Evolutionary conservation across 2,113 vertebrate genomes (phyloP).

Genomic region (Tachycineta bicolor): DNA sequence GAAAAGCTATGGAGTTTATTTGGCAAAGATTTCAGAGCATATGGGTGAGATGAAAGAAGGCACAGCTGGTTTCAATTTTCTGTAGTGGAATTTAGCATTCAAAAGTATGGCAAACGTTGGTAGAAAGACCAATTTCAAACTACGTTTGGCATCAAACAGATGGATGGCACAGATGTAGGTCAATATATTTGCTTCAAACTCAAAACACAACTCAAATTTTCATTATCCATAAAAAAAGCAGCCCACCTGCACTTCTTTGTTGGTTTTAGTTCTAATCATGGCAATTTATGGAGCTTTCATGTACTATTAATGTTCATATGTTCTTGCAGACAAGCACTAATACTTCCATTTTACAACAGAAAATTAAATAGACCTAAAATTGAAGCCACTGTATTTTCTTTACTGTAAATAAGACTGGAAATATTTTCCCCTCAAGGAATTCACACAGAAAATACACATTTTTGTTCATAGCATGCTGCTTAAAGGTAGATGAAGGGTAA

Average conservation of each 20-base stretch:
- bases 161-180: not conserved
- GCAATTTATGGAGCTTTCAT: not conserved
- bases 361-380: not conserved
- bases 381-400: not conserved
- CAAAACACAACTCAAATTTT: not conserved
- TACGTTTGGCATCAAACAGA: not conserved
- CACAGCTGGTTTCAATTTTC: conserved; percentile 20
- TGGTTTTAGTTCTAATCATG: not conserved
- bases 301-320: not conserved
- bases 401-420: not conserved
- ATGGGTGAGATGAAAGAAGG: not conserved
- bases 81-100: not conserved
- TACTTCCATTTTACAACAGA: not conserved
- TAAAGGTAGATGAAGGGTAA: not conserved
- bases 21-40: not conserved
- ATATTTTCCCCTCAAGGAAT: not conserved
- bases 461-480: not conserved
- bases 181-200: not conserved
- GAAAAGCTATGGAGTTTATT: not conserved
- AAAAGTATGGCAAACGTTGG: not conserved
- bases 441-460: not conserved
- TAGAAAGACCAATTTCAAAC: conserved; percentile 1
- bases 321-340: not conserved
- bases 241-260: not conserved
- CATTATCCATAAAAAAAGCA: not conserved